Base-by-base conservation (phyloP, 2,888 invertebrate genomes). In the Malacosoma neustria region DNA sequence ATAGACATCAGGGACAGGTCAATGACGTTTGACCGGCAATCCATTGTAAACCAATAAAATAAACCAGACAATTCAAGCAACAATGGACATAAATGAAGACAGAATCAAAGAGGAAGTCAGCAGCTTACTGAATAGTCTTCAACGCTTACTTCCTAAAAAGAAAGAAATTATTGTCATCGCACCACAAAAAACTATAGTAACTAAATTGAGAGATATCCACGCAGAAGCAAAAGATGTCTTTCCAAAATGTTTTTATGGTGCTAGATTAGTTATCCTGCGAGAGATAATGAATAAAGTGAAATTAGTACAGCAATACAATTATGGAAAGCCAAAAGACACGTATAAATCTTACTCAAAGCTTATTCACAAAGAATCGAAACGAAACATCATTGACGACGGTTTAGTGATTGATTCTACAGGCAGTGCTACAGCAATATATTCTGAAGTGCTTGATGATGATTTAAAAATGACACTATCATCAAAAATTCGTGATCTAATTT, bases 71-170 rank as follows among this genome's bases (percentile, higher is more conserved):
- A 54, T 69, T 49, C 56, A 54, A 54, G 50, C 49, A 42, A 72
- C 49, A 69, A 84, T 85, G 85, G 82, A 84, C 56, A 51, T 77
- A 56, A 74, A 71, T 59, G 82, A 85, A 48, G 67, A 68, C 14
- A 67, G 53, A 37, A 53, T 85, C 43, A 82, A 74, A 46, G 71
- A 74, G 44, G 85, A 85, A 54, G 68, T 84, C 37, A 67, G 59
- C 44, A 79, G 65, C 53, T 69, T 84, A 39, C 57, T 85, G 30
- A 54, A 57, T 40, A 75, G 59, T 38, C 54, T 85, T 22, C 79
- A 80, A 46, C 72, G 64, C 45, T 49, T 82, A 14, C 60, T 85
- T 14, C 82, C 85, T 0, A 81, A 63, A 57, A 82, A 74, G 44
- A 82, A 80, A 39, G 72, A 79, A 1, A 46, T 73, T 2, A 57